A percentile compares a stretch with the other conserved stretches of the same genome.
phyloP scores from a whole-genome alignment of 2,113 vertebrate genomes.

The Hippolais icterina region DNA sequence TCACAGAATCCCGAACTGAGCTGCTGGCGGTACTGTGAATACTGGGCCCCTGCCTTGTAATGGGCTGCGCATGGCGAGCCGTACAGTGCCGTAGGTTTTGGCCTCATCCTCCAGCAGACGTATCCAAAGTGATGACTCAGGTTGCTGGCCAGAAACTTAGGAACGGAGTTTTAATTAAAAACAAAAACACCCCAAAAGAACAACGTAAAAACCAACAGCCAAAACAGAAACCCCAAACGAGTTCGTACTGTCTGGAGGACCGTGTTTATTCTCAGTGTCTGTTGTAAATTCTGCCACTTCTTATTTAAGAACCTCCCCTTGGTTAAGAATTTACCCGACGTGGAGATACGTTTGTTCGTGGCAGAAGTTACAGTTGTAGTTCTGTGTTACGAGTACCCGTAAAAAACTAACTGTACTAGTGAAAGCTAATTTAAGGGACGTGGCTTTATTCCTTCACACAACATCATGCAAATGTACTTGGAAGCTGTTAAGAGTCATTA shows the following conservation, averaged over 20 bases:
- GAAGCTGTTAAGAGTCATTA: background rate
- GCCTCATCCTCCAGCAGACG: rapidly evolving
- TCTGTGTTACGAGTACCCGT: background rate
- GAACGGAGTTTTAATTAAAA: background rate
- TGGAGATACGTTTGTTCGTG: background rate
- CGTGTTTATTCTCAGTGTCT: background rate
- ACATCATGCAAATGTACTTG: background rate
- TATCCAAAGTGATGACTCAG: rapidly evolving
- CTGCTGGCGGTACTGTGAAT: rapidly evolving
- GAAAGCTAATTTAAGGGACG: background rate
- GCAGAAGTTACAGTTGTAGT: background rate
- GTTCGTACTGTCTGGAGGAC: background rate
- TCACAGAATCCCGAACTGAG: rapidly evolving
- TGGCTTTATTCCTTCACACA: background rate
- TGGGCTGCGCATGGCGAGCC: rapidly evolving
- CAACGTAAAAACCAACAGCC: no score
- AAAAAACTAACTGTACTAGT: background rate
- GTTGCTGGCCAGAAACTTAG: background rate
- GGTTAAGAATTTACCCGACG: background rate
- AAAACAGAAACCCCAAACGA: background rate
- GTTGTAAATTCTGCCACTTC: background rate
- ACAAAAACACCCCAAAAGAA: no score
- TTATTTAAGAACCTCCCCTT: background rate
- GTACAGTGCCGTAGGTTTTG: rapidly evolving
- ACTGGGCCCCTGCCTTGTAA: rapidly evolving